These are phyloP conservation scores for Herminia tarsipennalis DNA, from an alignment of 2,888 invertebrate genomes.

Conservation along the genomic window DNA sequence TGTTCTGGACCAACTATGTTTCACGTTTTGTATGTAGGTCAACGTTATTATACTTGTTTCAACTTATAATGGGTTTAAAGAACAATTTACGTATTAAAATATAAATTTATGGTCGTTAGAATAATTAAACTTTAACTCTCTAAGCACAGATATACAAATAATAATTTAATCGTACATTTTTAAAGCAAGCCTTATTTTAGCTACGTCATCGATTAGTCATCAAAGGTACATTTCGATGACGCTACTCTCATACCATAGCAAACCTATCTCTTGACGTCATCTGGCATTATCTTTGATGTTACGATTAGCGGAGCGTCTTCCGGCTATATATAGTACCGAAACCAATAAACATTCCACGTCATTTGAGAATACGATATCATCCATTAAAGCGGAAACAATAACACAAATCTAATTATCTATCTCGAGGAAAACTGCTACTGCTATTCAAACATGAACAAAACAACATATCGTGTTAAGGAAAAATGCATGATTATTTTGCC, in stretches of 20 bases:
- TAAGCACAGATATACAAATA: neutral
- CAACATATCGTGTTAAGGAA: neutral
- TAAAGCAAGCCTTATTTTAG: slow-evolving; percentile 2
- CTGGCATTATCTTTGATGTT: neutral
- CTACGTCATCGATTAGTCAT: neutral
- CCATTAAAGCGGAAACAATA: neutral
- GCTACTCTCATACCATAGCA: neutral
- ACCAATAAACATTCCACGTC: no score
- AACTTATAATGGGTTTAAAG: neutral
- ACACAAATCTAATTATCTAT: no score
- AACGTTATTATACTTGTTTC: neutral
- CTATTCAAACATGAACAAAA: neutral
- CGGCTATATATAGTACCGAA: no score
- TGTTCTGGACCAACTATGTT: slow-evolving; percentile 11
- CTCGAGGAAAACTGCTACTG: no score
- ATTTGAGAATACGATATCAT: no score
- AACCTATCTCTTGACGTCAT: neutral
- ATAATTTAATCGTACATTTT: neutral
- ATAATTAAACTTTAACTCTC: neutral
- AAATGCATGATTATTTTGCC: no score
- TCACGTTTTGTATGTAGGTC: neutral
- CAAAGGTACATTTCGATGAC: neutral
- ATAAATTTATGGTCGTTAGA: no score
- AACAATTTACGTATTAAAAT: neutral
- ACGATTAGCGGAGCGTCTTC: neutral